Conservation (phyloP, 2,113 vertebrate genomes). For the Noctilio leporinus region DNA sequence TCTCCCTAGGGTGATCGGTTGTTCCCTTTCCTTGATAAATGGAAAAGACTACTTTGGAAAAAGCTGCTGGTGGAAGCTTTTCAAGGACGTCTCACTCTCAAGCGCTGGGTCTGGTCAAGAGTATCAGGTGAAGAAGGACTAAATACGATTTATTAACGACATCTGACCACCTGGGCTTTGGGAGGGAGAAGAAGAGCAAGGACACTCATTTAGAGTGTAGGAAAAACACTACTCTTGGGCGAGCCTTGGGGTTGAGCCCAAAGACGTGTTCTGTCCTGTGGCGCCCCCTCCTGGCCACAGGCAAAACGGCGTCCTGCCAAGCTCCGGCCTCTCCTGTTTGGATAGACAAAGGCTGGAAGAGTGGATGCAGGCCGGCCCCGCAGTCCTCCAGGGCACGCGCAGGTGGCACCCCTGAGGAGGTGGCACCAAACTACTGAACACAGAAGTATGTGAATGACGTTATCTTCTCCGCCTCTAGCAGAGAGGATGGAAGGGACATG, state of each 20-base stretch:
- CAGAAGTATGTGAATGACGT: background rate
- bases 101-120: background rate
- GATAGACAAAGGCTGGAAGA: background rate
- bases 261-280: conserved; percentile 43
- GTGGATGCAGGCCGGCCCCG: accelerated
- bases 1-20: background rate
- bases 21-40: background rate
- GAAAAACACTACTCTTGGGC: background rate
- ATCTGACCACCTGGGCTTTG: background rate
- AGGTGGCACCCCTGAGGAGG: background rate
- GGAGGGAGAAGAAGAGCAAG: background rate
- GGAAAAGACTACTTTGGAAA: background rate
- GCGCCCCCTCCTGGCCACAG: conserved; percentile 44
- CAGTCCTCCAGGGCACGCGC: background rate
- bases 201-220: background rate
- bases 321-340: accelerated
- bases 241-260: background rate
- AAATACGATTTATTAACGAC: background rate
- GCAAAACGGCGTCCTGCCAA: background rate
- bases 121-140: background rate
- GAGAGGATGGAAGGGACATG: background rate
- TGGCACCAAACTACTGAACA: background rate
- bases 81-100: background rate
- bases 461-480: background rate
- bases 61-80: background rate